Percentiles rank a stretch among this genome's conserved stretches.
phyloP scores from a whole-genome alignment of 2,113 vertebrate species.

The Dicrurus megarhynchus region DNA sequence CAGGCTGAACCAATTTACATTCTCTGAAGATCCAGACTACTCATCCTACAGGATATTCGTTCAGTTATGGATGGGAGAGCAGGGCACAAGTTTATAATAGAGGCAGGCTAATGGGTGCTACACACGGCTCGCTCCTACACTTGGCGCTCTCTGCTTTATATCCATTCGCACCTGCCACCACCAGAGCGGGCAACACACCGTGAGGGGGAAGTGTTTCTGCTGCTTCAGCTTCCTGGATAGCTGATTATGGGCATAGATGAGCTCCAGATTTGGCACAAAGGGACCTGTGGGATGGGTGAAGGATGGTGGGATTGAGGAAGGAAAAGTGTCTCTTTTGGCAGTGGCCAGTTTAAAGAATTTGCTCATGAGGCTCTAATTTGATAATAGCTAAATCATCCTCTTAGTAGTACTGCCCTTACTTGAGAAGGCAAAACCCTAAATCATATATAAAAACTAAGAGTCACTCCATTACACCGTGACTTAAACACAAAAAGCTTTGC shows the following conservation, averaged over 20 bases:
- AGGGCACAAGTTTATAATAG: not conserved
- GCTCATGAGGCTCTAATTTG: not conserved
- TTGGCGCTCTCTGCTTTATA: not conserved
- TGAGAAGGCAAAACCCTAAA: not conserved
- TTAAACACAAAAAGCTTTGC: not conserved
- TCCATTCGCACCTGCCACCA: not conserved
- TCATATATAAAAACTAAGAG: not conserved
- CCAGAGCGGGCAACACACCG: not conserved
- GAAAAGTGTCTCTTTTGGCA: not conserved
- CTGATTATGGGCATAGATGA: not conserved
- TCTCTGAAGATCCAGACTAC: not conserved
- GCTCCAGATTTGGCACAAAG: not conserved
- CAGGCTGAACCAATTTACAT: not conserved
- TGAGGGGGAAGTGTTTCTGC: not conserved
- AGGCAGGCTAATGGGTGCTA: not conserved
- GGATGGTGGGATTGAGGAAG: not conserved
- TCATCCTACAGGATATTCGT: not conserved
- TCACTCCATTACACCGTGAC: not conserved
- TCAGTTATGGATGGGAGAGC: not conserved
- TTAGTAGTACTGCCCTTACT: not conserved
- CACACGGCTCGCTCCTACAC: fast-evolving
- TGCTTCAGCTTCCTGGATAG: not conserved
- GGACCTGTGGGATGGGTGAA: not conserved
- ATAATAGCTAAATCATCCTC: not conserved
- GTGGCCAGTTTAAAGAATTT: not conserved